Evolutionary conservation across 2,797 vertebrate species (phyloP), one percentile per base, ranked within the genome.

Genomic region (Malacoraja senta): DNA sequence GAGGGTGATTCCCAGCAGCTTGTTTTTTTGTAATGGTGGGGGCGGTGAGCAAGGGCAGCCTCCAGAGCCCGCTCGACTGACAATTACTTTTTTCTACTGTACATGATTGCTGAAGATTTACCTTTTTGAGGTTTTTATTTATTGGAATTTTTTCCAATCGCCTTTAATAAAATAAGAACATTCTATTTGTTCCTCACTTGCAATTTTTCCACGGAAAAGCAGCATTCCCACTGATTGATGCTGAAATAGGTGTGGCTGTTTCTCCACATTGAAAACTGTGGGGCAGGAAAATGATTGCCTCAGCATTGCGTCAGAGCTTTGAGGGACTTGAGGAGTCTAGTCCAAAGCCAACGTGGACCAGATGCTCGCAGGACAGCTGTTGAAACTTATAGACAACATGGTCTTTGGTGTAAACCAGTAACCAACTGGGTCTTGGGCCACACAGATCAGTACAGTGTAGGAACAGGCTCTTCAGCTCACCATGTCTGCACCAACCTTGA

Each of bases 81-180:
- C 24, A 35, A 24, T 38, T 32, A 91, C 63, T 38, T 74, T 91
- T 91, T 91, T 91, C 7, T 91, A 91, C 68, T 71, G 32, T 65
- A 88, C 32, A 74, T 44, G 90, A 91, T 74, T 72, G 24, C 90
- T 91, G 35, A 91, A 91, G 68, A 74, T 44, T 74, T 74, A 24
- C 71, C 90, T 74, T 91, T 91, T 74, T 91, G 71, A 91, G 90
- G 68, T 71, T 91, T 91, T 91, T 91, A 91, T 91, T 91, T 91
- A 91, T 91, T 91, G 90, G 90, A 91, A 68, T 91, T 74, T 44
- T 72, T 91, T 91, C 90, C 90, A 91, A 91, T 91, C 65, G 26
- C 8, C 6, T 72, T 91, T 71, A 71, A 91, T 91, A 90, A 91
- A 91, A 91, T 91, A 72, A 91, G 32, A 15, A 65, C 32, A 91